Conservation (phyloP, 2,888 invertebrate genomes). For the Cremastinae sp. region DNA sequence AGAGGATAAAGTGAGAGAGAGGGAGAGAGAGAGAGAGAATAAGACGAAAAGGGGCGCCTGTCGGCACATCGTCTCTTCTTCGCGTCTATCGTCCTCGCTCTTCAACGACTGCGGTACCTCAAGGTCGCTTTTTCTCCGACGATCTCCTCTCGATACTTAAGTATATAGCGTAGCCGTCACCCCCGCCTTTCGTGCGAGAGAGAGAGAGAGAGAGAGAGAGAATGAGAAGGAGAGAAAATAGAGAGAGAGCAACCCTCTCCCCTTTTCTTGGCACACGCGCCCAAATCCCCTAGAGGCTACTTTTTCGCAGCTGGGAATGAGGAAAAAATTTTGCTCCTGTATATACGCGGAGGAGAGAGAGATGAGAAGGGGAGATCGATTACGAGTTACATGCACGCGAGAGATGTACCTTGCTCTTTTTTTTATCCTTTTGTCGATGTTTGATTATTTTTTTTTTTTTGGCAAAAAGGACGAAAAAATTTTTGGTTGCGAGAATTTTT, state of each 20-base stretch:
- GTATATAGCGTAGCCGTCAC: slow-evolving; percentile 45
- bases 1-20: slow-evolving; percentile 47
- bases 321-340: slow-evolving; percentile 45
- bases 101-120: slow-evolving; percentile 47
- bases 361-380: slow-evolving; percentile 16
- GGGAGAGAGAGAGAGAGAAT: slow-evolving; percentile 42
- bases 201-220: slow-evolving; percentile 28
- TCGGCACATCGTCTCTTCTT: slow-evolving; percentile 64
- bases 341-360: background rate
- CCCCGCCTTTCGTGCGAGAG: slow-evolving; percentile 31
- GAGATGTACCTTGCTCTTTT: slow-evolving; percentile 36
- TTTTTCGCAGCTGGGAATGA: slow-evolving; percentile 58
- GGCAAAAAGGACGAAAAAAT: background rate
- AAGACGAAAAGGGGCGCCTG: slow-evolving; percentile 60
- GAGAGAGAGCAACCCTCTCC: slow-evolving; percentile 33
- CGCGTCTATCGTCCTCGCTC: slow-evolving; percentile 41
- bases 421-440: slow-evolving; percentile 4
- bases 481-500: too few relatives aligned
- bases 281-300: slow-evolving; percentile 52
- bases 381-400: slow-evolving; percentile 47
- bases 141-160: slow-evolving; percentile 66
- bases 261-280: slow-evolving; percentile 47
- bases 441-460: slow-evolving; percentile 7
- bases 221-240: slow-evolving; percentile 27
- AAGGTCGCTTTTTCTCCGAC: slow-evolving; percentile 57